Percentiles rank a stretch among this genome's conserved stretches.
phyloP scores from a whole-genome alignment of 1,140 invertebrate genomes.

The Gonatopus flavifemur region DNA sequence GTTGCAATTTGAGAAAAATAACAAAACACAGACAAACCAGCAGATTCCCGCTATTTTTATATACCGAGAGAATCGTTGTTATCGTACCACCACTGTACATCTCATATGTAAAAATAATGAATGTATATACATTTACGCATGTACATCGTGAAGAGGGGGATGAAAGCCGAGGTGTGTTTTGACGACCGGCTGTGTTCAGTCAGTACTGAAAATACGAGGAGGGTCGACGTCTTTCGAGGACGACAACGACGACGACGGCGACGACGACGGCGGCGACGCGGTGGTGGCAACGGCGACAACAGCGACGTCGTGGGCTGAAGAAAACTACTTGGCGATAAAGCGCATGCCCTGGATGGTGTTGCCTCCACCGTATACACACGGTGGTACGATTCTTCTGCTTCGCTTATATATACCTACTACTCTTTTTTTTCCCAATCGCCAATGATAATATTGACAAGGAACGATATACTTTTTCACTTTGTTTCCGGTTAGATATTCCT shows the following conservation, averaged over 20 bases:
- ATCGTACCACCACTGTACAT: no score
- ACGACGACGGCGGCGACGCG: constrained; percentile 10
- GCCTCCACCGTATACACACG: not conserved
- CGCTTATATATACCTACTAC: not conserved
- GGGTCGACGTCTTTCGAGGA: constrained; percentile 26
- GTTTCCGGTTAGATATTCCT: no score
- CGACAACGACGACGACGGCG: constrained; percentile 2
- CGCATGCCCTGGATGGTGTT: not conserved
- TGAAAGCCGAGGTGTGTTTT: constrained; percentile 23
- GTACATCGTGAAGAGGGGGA: no score
- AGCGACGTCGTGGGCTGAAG: constrained; percentile 27
- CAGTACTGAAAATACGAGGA: constrained; percentile 32
- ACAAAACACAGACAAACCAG: no score
- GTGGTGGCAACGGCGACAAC: constrained; percentile 6
- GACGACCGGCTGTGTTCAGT: constrained; percentile 28
- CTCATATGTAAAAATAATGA: no score
- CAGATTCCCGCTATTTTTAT: no score
- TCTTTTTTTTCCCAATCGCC: constrained; percentile 8
- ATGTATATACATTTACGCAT: no score
- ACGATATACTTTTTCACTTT: no score
- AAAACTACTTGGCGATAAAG: constrained; percentile 1
- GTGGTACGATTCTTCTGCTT: not conserved
- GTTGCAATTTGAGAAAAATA: no score
- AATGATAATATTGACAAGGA: constrained; percentile 35
- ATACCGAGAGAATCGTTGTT: no score